These are phyloP conservation scores for Takifugu rubripes DNA, from an alignment of 2,797 vertebrate species.

Conservation along the genomic window DNA sequence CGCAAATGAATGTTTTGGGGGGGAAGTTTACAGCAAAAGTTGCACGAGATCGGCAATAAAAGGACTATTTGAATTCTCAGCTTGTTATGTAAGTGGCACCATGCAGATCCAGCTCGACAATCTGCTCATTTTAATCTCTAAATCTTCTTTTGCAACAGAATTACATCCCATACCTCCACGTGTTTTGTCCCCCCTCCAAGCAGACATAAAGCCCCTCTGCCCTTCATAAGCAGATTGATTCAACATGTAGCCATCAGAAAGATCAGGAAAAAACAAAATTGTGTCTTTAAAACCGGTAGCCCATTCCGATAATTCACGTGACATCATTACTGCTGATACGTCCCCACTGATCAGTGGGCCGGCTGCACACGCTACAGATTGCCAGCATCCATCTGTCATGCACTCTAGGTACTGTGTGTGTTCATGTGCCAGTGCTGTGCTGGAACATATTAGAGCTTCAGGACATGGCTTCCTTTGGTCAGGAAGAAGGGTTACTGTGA, in stretches of 20 bases:
- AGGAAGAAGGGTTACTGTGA: constrained; percentile 74
- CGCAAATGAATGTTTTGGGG: constrained; percentile 6
- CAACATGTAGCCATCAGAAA: too few relatives aligned
- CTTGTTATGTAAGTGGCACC: constrained; percentile 37
- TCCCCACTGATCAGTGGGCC: constrained; percentile 31
- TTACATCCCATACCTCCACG: constrained; percentile 18
- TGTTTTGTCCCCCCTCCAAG: too few relatives aligned
- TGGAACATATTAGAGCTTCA: constrained; percentile 55
- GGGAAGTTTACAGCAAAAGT: not conserved
- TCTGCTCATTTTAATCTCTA: constrained; percentile 34
- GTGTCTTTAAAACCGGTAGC: too few relatives aligned
- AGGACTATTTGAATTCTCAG: constrained; percentile 31
- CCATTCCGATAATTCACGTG: too few relatives aligned
- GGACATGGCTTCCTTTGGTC: constrained; percentile 68
- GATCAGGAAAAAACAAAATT: too few relatives aligned
- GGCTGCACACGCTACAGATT: constrained; percentile 44
- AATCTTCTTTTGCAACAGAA: constrained; percentile 23
- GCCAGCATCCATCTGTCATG: constrained; percentile 60
- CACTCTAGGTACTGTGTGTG: constrained; percentile 52
- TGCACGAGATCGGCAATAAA: constrained; percentile 46
- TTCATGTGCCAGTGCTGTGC: constrained; percentile 54
- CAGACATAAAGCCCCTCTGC: too few relatives aligned
- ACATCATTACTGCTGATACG: constrained; percentile 19
- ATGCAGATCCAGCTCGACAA: constrained; percentile 29
- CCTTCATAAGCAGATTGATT: too few relatives aligned